Evolutionary conservation across 1,140 invertebrate species (phyloP), one percentile per base, ranked within the genome.

Genomic region (Battus philenor): DNA sequence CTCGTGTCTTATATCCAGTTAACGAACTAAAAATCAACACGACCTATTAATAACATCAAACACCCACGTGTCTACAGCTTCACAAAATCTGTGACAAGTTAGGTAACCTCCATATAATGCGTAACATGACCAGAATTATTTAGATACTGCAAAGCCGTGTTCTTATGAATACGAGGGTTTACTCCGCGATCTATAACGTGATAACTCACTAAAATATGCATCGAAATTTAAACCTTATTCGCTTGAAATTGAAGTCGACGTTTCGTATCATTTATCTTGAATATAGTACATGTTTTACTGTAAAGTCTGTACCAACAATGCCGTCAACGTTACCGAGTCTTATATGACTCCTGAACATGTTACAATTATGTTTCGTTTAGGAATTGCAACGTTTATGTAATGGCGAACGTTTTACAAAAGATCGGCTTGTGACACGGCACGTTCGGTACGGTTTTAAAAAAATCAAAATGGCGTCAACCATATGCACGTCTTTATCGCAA

Each of bases 21-120:
- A 41, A 41, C 26, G 38, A 41, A 29, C 12, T 41, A 41, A 41
- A 41, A 41, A 41, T 41, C 38, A n/a, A 9, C 15, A 26, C 15
- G n/a, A 13, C 2, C n/a, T 41, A 41, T 41, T 41, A 16, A 29
- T 29, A 41, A 41, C 38, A 41, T 41, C 38, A 41, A 41, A 41
- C 15, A 20, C 10, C 26, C 12, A n/a, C 24, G 38, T 29, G 24
- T 0, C 22, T 8, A 22, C n/a, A 20, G 11, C 16, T 16, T 16
- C 15, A 36, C 24, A 17, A 29, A 41, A 17, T 41, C 38, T 29
- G n/a, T 41, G 24, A 41, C 38, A 27, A 27, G 38, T 41, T 41
- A 29, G 38, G 24, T 41, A 41, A 41, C 38, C 5, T 9, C 38
- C 15, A 29, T 26, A 41, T 41, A 41, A 41, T 41, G 16, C 27